Evolutionary conservation across 64 coral and sea anemone species (phyloP), one percentile per base, ranked within the genome.

Genomic region (Trachythela sp.): DNA sequence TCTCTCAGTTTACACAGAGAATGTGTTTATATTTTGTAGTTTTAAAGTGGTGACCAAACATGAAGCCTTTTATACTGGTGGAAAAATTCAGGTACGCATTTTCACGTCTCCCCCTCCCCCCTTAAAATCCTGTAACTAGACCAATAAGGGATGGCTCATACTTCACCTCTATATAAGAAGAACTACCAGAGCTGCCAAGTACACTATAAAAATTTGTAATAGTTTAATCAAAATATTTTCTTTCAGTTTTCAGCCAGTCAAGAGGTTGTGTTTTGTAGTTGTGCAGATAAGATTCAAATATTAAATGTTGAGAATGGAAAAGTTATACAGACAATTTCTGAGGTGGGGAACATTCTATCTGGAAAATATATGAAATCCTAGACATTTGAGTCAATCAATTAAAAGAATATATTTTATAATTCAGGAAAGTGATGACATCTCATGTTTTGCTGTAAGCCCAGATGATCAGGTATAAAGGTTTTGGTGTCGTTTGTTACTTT

Each of bases 51-150:
- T 86, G 2, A 92, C 95, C n/a, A 98, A 94, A 83, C 90, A 94
- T 56, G 95, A 94, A 84, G 91, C 95, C 18, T 91, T 98, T 60
- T 98, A 98, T 43, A 98, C 95, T 89, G 95, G 95, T 18, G 95
- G 95, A 18, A 98, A 98, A 93, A 89, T 94, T 84, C 91, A 94
- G 95, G 95, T 98, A 88, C 26, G 90, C 4, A 84, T 49, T 4
- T n/a, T n/a, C 84, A 89, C 89, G 38, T 13, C 30, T 17, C 48
- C 7, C 0, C 8, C 15, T 24, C 22, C 56, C 13, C 22, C 8
- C 15, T 64, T 64, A 1, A 27, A 45, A 6, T 45, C 11, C 42
- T 45, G 11, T 6, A 11, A 6, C 42, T 45, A 11, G 11, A 11
- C 42, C 42, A 4, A 6, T 45, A 11, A 45, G 11, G 42, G 42